phyloP scores from a whole-genome alignment of 2,888 invertebrate species.

The Lampropteryx suffumata region DNA sequence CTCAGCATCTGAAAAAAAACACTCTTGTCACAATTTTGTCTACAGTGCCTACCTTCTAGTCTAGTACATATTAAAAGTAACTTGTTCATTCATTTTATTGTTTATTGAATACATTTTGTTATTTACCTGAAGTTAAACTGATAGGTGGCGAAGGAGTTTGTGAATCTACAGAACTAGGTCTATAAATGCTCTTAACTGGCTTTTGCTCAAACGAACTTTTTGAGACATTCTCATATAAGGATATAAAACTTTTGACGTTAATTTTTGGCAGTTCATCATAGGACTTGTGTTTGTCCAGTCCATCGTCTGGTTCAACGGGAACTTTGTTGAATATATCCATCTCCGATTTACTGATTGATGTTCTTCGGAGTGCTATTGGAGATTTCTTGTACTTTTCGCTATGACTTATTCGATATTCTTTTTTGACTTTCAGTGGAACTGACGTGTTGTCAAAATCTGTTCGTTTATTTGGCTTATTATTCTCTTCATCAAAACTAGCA shows the following conservation, averaged over 20 bases:
- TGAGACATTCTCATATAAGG: slow-evolving; percentile 69
- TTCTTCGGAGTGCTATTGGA: slow-evolving; percentile 48
- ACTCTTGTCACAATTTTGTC: background rate
- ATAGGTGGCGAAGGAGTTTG: slow-evolving; percentile 45
- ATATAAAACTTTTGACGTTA: slow-evolving; percentile 71
- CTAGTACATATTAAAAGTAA: too few species aligned
- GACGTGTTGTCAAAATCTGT: slow-evolving; percentile 13
- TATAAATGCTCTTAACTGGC: slow-evolving; percentile 43
- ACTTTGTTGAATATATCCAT: slow-evolving; percentile 75
- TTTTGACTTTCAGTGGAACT: slow-evolving; percentile 38
- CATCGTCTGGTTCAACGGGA: slow-evolving; percentile 44
- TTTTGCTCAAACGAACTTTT: slow-evolving; percentile 50
- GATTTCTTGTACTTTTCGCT: slow-evolving; percentile 37
- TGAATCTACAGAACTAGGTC: slow-evolving; percentile 47
- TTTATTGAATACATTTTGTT: slow-evolving; percentile 12
- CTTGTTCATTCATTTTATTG: background rate
- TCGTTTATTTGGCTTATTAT: slow-evolving; percentile 25
- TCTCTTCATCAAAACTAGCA: slow-evolving; percentile 50
- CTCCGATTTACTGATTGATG: slow-evolving; percentile 74
- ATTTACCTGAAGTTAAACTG: slow-evolving; percentile 63
- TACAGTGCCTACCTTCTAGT: background rate
- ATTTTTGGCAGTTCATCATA: slow-evolving; percentile 73
- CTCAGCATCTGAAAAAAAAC: slow-evolving; percentile 51
- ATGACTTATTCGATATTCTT: slow-evolving; percentile 38
- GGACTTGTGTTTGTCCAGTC: slow-evolving; percentile 70